These are phyloP conservation scores for Planococcus citri DNA, from an alignment of 1,140 invertebrate species.

Conservation along the genomic window DNA sequence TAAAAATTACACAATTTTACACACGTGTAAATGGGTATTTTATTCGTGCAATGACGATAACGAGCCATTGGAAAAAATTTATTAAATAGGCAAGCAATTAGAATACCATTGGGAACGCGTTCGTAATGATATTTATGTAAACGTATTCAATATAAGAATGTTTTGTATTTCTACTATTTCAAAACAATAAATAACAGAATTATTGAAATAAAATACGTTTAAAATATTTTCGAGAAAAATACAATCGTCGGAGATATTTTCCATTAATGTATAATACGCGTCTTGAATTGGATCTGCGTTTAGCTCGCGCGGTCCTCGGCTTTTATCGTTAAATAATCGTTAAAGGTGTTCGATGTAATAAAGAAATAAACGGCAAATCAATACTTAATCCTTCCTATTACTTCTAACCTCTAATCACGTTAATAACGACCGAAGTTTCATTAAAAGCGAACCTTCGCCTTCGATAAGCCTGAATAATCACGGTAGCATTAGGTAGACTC, in stretches of 20 bases:
- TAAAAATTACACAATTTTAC: too few species aligned
- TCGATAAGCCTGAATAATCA: constrained; percentile 17
- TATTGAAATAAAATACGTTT: background rate
- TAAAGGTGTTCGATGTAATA: constrained; percentile 1
- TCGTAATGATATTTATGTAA: background rate
- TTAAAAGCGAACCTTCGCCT: constrained; percentile 12
- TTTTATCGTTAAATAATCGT: background rate
- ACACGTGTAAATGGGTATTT: too few species aligned
- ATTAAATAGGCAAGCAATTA: background rate
- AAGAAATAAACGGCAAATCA: constrained; percentile 20
- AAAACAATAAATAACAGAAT: constrained; percentile 3
- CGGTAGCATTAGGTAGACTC: constrained; percentile 11
- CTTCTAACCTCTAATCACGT: constrained; percentile 16
- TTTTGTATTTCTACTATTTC: background rate
- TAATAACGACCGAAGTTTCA: constrained; percentile 18
- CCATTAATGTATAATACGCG: background rate
- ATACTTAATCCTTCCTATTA: constrained; percentile 16
- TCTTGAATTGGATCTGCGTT: too few species aligned
- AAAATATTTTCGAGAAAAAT: background rate
- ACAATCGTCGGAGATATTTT: background rate
- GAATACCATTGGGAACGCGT: background rate
- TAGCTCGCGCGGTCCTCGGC: background rate
- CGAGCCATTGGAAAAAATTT: background rate
- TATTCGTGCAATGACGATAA: too few species aligned
- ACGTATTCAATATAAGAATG: background rate